Evolutionary conservation across 2,888 invertebrate genomes (phyloP), one percentile per base, ranked within the genome.

Genomic region (Prostheceraeus crozeri): DNA sequence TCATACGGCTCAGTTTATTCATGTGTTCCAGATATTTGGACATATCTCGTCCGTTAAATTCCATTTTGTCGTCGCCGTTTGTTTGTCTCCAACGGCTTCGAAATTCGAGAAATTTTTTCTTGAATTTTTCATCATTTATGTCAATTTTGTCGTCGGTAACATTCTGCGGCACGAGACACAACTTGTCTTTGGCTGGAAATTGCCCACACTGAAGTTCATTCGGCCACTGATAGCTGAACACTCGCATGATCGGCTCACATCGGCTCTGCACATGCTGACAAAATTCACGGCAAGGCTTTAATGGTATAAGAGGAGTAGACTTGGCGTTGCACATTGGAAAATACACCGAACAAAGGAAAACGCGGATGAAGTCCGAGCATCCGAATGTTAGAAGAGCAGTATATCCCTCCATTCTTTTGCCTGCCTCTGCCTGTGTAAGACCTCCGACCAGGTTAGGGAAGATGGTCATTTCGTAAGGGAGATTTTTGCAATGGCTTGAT

Each of bases 381-480:
- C 84, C 84, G 70, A 84, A 84, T 66, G 85, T 82, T 57, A 89
- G 82, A 62, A 89, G 79, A 1, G 83, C 84, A 70, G 83, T 79
- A 76, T 85, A 84, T 63, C 74, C 72, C 67, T 80, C 83, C 79
- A 87, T 85, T 81, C 83, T 83, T 71, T 84, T 80, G 70, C 85
- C 85, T 57, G 88, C 87, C 71, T 86, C 85, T 68, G 84, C 81
- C 77, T 88, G 88, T 72, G 84, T 84, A 63, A 81, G 80, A 73
- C 89, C 86, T 1, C 85, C 86, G 76, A 87, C 82, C 63, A 86
- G 81, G 79, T 89, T 89, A 54, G 89, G 89, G 85, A 88, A 84
- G 30, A 83, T 82, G 25, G 89, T 89, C 78, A 84, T 83, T 78
- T 88, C 88, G 79, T 89, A 89, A 67, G 85, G 84, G 73, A 89